These are phyloP conservation scores for Neoaliturus tenellus DNA, from an alignment of 2,888 invertebrate species.

Conservation along the genomic window DNA sequence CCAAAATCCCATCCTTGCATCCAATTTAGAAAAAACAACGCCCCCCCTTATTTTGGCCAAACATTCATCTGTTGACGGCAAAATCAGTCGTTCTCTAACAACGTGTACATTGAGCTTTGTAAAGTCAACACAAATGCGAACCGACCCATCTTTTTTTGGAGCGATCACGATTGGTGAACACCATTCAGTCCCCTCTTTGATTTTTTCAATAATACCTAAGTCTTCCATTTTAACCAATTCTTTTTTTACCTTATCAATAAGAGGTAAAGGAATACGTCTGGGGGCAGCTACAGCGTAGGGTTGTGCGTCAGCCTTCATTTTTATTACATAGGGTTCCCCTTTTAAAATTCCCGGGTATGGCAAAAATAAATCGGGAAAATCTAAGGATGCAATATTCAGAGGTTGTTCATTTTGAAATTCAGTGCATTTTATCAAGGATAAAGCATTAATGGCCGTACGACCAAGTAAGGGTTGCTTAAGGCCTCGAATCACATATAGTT, in stretches of 20 bases:
- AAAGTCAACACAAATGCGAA: conserved; percentile 67
- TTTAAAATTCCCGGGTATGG: neutral
- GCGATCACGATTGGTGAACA: conserved; percentile 70
- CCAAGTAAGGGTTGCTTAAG: neutral
- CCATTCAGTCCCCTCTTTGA: conserved; percentile 69
- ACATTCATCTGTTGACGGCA: too few species aligned
- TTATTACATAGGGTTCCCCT: conserved; percentile 4
- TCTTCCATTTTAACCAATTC: too few species aligned
- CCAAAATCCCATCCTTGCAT: too few species aligned
- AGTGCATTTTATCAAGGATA: neutral
- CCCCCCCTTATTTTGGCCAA: too few species aligned
- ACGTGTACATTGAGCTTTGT: conserved; percentile 65
- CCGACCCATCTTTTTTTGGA: conserved; percentile 61
- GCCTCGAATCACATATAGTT: neutral
- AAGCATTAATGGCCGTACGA: neutral
- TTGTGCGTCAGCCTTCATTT: neutral
- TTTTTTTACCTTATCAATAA: conserved; percentile 66
- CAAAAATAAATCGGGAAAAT: neutral
- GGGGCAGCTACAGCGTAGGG: conserved; percentile 59
- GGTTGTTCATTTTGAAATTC: neutral
- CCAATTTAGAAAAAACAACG: too few species aligned
- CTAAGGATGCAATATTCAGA: neutral
- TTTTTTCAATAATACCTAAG: conserved; percentile 67
- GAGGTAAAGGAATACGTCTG: conserved; percentile 68
- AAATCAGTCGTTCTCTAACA: conserved; percentile 20